Conservation (phyloP, 2,797 vertebrate genomes). For the Oreonectes daqikongensis region DNA sequence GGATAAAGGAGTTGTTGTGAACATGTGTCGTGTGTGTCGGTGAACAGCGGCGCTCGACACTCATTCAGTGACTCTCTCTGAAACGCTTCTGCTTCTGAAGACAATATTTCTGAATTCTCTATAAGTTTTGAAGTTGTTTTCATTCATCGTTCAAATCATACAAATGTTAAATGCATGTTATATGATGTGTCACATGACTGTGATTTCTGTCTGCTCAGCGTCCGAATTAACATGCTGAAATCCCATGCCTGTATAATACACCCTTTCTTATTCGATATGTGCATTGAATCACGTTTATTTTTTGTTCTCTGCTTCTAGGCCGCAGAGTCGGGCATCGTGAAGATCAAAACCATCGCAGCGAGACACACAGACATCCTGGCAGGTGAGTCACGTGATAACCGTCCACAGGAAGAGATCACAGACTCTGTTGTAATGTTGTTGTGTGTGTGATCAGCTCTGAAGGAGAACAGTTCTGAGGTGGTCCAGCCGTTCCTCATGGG, state of each 20-base stretch:
- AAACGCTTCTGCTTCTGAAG: not conserved
- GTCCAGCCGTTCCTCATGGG: conserved; percentile 99
- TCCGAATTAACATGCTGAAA: too few relatives aligned
- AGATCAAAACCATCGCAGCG: conserved; percentile 98
- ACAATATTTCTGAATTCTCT: not conserved
- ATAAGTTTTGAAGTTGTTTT: not conserved
- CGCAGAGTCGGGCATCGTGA: conserved; percentile 98
- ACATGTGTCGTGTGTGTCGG: not conserved
- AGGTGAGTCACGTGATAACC: conserved; percentile 77
- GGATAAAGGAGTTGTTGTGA: not conserved
- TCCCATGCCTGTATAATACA: not conserved
- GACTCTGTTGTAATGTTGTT: not conserved
- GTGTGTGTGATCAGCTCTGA: conserved; percentile 74
- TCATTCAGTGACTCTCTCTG: not conserved
- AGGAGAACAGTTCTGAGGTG: conserved; percentile 97
- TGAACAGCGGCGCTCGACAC: not conserved
- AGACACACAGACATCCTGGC: conserved; percentile 91
- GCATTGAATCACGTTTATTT: not conserved
- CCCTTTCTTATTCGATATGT: not conserved
- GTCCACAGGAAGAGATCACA: not conserved
- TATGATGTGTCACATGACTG: too few relatives aligned
- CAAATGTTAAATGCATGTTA: too few relatives aligned
- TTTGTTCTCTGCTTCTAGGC: conserved; percentile 77
- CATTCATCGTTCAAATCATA: not conserved
- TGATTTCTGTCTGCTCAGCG: too few relatives aligned